Evolutionary conservation across 2,797 vertebrate genomes (phyloP).

Genomic region (Acrocephalus scirpaceus): DNA sequence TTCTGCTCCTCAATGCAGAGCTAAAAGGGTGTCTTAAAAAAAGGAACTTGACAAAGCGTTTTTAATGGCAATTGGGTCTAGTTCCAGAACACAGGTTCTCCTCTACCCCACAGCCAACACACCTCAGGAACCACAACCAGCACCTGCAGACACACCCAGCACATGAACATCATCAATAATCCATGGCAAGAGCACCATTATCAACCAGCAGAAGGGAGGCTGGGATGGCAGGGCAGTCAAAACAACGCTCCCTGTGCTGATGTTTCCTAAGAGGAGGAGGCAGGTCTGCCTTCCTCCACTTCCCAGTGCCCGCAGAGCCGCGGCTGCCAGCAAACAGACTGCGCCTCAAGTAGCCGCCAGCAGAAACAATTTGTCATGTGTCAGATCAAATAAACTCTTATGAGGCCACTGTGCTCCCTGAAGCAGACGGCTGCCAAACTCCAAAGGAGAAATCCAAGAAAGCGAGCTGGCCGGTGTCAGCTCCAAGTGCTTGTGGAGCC

Average conservation of each 20-base stretch:
- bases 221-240: background rate
- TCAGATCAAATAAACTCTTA: constrained; percentile 59
- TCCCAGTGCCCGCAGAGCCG: background rate
- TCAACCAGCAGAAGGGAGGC: background rate
- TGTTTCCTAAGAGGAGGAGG: background rate
- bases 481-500: background rate
- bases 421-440: constrained; percentile 61
- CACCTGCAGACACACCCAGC: background rate
- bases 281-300: background rate
- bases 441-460: constrained; percentile 30
- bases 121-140: fast-evolving
- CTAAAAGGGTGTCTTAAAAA: constrained; percentile 49
- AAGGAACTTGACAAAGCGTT: background rate
- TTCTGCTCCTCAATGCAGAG: constrained; percentile 33
- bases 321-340: constrained; percentile 26
- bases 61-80: constrained; percentile 8
- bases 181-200: background rate
- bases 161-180: background rate
- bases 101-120: fast-evolving
- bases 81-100: constrained; percentile 8
- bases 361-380: constrained; percentile 68
- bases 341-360: constrained; percentile 20
- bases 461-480: background rate
- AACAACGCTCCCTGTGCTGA: fast-evolving
- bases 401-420: constrained; percentile 39